Evolutionary conservation across 2,888 invertebrate species (phyloP).

Genomic region (Litoditis marina): DNA sequence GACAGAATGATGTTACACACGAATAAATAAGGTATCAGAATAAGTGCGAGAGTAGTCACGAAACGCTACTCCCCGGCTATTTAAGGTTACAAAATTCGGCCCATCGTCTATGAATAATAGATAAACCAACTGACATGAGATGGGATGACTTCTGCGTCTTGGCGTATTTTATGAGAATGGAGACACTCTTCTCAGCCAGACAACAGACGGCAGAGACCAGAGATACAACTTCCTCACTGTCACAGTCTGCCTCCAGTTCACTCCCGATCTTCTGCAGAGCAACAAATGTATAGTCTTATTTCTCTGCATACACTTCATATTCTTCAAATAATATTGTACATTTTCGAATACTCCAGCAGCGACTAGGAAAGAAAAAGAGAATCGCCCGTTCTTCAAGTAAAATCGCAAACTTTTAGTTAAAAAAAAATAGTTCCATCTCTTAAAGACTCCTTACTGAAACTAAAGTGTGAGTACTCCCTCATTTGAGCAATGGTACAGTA

Average conservation of each 20-base stretch:
- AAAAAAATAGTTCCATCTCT: too few relatives aligned
- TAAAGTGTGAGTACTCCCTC: too few relatives aligned
- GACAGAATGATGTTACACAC: too few relatives aligned
- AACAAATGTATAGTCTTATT: background rate
- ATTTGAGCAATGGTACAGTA: too few relatives aligned
- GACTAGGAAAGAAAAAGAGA: too few relatives aligned
- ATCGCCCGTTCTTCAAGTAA: too few relatives aligned
- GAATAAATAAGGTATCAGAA: background rate
- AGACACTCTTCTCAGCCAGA: constrained; percentile 27
- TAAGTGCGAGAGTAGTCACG: background rate
- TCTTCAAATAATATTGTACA: constrained; percentile 2
- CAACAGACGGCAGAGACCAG: constrained; percentile 35
- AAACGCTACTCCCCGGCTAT: background rate
- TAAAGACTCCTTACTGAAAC: too few relatives aligned
- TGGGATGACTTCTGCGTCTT: background rate
- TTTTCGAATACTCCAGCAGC: background rate
- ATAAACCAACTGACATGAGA: constrained; percentile 1
- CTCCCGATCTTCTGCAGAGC: constrained; percentile 21
- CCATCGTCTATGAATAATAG: background rate
- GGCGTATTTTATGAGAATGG: constrained; percentile 26
- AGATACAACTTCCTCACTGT: constrained; percentile 28
- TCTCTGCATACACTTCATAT: too few relatives aligned
- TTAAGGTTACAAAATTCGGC: background rate
- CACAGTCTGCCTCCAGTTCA: constrained; percentile 25
- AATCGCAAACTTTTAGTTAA: too few relatives aligned